Evolutionary conservation across 2,113 vertebrate species (phyloP), one percentile per base, ranked within the genome.

Genomic region (Rutilus rutilus): DNA sequence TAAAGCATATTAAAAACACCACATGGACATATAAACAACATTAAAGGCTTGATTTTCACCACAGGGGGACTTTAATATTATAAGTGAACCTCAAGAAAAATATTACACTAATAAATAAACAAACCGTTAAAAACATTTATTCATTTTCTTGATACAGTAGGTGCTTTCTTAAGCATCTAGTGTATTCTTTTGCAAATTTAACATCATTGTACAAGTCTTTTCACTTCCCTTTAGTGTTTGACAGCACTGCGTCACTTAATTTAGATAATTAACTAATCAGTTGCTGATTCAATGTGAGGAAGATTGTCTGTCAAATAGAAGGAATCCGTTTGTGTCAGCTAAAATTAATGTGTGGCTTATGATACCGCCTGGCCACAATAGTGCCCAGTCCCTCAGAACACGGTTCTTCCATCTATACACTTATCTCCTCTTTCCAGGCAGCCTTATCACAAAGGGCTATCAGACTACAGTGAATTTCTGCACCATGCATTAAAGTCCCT

Each of bases 401-500:
- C 89, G 91, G 83, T 91, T 78, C 89, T 86, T 67, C 64, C 27
- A 67, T 67, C 64, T 67, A 67, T 36, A 67, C 14, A 88, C 88
- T 93, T 93, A 94, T 95, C 93, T 91, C 86, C 42, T 39, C 57
- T 91, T 42, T 80, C 80, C 89, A 93, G 91, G 87, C 87, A 47
- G 79, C 84, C 77, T 91, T 93, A 93, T 94, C 89, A 14, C 83
- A 62, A 39, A 84, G 86, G 84, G 82, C 84, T 36, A 82, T 86
- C 87, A 87, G 76, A 59, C 65, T 67, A 86, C 9, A 25, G 60
- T 33, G 52, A 50, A 47, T 64, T 83, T 83, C 23, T 76, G 36
- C 75, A 62, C 45, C 50, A 27, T 33, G 30, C 73, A 73, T 50
- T 14, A 50, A 50, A 50, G 14, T 15, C 47, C 14, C 14, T 50